A percentile compares a stretch with the other conserved stretches of the same genome.
These are phyloP conservation scores for Dendrophyllia cribrosa DNA, from an alignment of 64 coral and sea anemone genomes.

Conservation along the genomic window DNA sequence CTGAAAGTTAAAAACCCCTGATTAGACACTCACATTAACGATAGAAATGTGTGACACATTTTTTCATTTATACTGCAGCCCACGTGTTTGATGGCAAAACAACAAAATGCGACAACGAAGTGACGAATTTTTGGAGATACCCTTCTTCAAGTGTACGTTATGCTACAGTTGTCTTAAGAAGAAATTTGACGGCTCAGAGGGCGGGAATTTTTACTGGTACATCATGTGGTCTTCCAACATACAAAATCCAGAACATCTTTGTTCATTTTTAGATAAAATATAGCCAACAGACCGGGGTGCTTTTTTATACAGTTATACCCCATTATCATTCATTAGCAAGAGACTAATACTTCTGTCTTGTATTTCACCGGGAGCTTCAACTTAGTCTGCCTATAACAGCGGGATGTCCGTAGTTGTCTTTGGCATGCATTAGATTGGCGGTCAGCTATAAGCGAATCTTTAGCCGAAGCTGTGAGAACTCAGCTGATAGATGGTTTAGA, in stretches of 20 bases:
- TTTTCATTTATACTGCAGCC: conserved; percentile 19
- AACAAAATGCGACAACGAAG: conserved; percentile 25
- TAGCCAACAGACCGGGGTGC: too few relatives aligned
- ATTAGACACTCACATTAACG: too few relatives aligned
- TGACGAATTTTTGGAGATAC: conserved; percentile 57
- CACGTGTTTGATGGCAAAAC: conserved; percentile 62
- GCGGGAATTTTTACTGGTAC: conserved; percentile 80
- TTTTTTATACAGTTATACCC: too few relatives aligned
- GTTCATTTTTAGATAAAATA: not conserved
- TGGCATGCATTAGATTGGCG: too few relatives aligned
- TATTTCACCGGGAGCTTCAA: too few relatives aligned
- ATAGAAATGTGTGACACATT: too few relatives aligned
- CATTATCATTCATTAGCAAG: too few relatives aligned
- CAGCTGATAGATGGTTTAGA: not conserved
- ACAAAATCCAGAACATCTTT: conserved; percentile 66
- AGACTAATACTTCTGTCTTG: too few relatives aligned
- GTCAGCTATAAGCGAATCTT: too few relatives aligned
- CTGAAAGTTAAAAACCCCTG: too few relatives aligned
- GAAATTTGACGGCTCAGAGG: conserved; percentile 19
- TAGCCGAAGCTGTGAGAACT: not conserved
- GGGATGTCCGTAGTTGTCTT: too few relatives aligned
- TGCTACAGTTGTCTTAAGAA: conserved; percentile 66
- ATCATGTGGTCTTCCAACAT: conserved; percentile 63
- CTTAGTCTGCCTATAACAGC: too few relatives aligned
- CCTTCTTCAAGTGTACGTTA: not conserved